Evolutionary conservation across 2,113 vertebrate genomes (phyloP).

Genomic region (Pluvialis apricaria): DNA sequence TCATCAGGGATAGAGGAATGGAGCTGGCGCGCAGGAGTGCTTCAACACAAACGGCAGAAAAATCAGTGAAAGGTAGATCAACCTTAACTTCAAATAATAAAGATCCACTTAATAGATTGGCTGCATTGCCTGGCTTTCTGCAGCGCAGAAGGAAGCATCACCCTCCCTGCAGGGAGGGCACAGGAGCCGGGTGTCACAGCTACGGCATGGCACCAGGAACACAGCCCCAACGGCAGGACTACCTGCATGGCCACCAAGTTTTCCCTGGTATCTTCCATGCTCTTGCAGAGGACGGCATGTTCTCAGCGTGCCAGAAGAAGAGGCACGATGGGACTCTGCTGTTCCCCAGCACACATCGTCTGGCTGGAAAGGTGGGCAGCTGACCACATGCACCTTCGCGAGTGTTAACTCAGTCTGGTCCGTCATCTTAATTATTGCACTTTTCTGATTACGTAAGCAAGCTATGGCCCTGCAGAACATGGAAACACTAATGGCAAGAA

Average conservation of each 20-base stretch:
- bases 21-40: neutral
- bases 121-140: neutral
- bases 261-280: neutral
- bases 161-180: neutral
- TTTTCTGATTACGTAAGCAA: neutral
- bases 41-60: neutral
- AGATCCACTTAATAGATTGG: neutral
- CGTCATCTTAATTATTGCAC: neutral
- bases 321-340: accelerated
- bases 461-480: neutral
- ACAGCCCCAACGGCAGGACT: neutral
- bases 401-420: neutral
- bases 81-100: too few species aligned
- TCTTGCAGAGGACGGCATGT: accelerated
- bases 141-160: neutral
- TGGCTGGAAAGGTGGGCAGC: accelerated
- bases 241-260: too few species aligned
- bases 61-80: accelerated
- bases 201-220: neutral
- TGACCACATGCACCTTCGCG: accelerated
- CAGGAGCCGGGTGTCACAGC: neutral
- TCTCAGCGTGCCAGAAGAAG: neutral
- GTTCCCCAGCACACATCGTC: neutral
- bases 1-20: neutral
- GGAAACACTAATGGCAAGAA: accelerated